Evolutionary conservation across 2,113 vertebrate species (phyloP).

Genomic region (Haemorhous mexicanus): DNA sequence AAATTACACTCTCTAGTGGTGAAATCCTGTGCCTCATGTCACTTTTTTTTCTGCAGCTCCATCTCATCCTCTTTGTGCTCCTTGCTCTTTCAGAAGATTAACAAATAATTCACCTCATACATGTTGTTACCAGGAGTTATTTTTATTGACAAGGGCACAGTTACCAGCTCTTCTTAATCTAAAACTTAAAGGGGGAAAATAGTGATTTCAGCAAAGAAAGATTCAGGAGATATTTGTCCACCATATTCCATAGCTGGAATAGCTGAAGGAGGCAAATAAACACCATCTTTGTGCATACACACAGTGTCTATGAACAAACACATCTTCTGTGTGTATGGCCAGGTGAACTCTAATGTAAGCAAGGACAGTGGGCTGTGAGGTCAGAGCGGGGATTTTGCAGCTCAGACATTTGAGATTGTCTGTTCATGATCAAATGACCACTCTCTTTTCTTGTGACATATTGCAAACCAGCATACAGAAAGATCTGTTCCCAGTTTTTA

Average conservation of each 20-base stretch:
- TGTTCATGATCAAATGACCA: background rate
- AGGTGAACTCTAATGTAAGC: background rate
- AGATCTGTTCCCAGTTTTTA: background rate
- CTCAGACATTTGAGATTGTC: background rate
- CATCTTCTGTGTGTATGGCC: background rate
- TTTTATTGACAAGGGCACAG: background rate
- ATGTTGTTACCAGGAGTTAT: background rate
- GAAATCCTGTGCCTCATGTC: background rate
- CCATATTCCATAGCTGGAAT: background rate
- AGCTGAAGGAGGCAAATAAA: background rate
- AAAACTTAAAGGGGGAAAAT: background rate
- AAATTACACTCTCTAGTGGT: slow-evolving; percentile 25
- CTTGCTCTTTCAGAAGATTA: background rate
- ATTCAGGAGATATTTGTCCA: background rate
- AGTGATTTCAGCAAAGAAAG: background rate
- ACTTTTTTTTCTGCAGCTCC: background rate
- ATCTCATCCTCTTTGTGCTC: background rate
- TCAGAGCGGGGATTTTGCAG: background rate
- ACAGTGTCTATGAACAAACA: background rate
- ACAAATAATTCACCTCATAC: background rate
- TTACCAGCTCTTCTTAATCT: background rate
- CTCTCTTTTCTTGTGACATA: background rate
- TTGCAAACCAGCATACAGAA: background rate
- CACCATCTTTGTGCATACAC: background rate
- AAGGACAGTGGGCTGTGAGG: background rate